These are phyloP conservation scores for Pluvialis apricaria DNA, from an alignment of 2,113 vertebrate genomes.

Conservation along the genomic window DNA sequence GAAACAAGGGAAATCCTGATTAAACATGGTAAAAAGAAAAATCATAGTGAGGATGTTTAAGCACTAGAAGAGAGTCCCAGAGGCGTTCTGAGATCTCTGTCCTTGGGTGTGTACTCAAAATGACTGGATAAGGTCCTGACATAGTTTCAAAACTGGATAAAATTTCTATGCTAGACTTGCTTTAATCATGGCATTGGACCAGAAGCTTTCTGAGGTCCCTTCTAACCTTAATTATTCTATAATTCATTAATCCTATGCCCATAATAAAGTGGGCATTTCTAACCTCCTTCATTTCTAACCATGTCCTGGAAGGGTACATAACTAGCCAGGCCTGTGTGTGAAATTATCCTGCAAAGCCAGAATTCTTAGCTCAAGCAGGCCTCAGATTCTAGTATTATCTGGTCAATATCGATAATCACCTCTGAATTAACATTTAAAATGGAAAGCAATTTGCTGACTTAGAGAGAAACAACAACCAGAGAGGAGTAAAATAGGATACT, in stretches of 20 bases:
- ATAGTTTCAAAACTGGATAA: neutral
- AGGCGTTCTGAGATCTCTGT: neutral
- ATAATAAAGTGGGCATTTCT: neutral
- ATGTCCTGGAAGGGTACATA: neutral
- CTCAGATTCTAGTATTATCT: neutral
- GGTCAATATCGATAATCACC: neutral
- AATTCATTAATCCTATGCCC: neutral
- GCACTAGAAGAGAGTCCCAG: neutral
- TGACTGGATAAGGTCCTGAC: neutral
- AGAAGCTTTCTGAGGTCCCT: neutral
- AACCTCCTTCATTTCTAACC: neutral
- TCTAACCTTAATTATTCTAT: neutral
- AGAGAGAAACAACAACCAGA: neutral
- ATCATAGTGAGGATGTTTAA: neutral
- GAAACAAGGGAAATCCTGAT: neutral
- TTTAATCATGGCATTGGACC: neutral
- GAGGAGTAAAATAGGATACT: neutral
- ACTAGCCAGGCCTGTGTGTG: neutral
- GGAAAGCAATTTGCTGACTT: neutral
- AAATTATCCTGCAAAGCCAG: neutral
- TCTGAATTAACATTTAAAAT: neutral
- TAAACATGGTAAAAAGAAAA: neutral
- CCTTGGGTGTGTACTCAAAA: neutral
- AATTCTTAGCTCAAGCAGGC: neutral
- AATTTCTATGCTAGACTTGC: neutral